phyloP scores from a whole-genome alignment of 2,113 vertebrate species.

The Pardalotus punctatus region DNA sequence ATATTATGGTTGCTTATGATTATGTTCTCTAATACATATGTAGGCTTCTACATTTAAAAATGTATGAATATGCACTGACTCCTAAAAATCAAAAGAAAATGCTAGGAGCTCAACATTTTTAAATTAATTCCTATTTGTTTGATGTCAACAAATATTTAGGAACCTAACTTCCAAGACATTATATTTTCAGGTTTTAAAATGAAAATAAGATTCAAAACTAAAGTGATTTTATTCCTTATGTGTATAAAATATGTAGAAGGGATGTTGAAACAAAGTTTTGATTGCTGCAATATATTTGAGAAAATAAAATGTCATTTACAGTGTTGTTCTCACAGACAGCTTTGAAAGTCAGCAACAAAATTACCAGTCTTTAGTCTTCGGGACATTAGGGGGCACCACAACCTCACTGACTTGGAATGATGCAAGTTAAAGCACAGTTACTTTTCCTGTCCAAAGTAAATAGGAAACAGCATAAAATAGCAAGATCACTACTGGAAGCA shows the following conservation, averaged over 20 bases:
- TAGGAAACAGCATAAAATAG: neutral
- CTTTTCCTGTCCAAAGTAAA: neutral
- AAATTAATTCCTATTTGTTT: neutral
- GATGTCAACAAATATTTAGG: neutral
- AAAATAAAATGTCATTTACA: neutral
- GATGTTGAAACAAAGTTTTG: neutral
- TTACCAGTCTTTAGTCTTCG: neutral
- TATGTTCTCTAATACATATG: neutral
- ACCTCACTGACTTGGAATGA: neutral
- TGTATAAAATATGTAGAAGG: neutral
- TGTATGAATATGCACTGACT: neutral
- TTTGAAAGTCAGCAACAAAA: neutral
- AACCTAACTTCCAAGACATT: neutral
- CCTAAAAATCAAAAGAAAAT: neutral
- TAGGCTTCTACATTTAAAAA: neutral
- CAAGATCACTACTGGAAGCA: neutral
- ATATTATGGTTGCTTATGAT: neutral
- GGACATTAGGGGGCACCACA: constrained; percentile 41
- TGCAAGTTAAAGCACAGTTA: neutral
- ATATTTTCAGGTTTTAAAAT: neutral
- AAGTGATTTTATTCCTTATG: neutral
- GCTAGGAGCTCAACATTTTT: neutral
- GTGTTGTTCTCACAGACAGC: neutral
- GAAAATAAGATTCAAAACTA: neutral
- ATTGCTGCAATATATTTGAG: neutral